Evolutionary conservation across 1,140 invertebrate genomes (phyloP).

Genomic region (Ceratina calcarata): DNA sequence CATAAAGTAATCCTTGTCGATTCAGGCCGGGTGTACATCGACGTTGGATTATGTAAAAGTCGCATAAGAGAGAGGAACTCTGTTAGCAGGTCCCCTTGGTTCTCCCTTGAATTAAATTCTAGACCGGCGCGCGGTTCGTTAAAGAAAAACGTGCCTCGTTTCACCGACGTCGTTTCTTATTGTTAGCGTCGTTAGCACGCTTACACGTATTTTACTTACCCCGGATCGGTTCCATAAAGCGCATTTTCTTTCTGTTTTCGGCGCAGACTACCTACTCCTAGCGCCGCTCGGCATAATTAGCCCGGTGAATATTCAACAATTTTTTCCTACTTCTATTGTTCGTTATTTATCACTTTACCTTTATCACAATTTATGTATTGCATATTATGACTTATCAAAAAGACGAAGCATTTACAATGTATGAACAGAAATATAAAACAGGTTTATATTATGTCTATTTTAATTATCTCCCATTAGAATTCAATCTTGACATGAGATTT

Average conservation of each 20-base stretch:
- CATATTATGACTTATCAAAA: too few relatives aligned
- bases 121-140: constrained; percentile 31
- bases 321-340: background rate
- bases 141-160: constrained; percentile 47
- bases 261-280: background rate
- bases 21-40: background rate
- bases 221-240: constrained; percentile 25
- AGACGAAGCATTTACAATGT: too few relatives aligned
- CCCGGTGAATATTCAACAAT: constrained; percentile 25
- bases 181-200: constrained; percentile 39
- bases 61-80: background rate
- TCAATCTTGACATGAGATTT: too few relatives aligned
- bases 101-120: constrained; percentile 37
- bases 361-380: too few relatives aligned
- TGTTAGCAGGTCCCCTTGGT: constrained; percentile 25
- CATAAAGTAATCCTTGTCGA: background rate
- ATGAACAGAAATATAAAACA: too few relatives aligned
- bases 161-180: constrained; percentile 15
- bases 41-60: constrained; percentile 32
- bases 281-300: constrained; percentile 2
- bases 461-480: too few relatives aligned
- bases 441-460: too few relatives aligned
- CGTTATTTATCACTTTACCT: background rate
- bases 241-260: background rate
- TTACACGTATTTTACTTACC: constrained; percentile 22